phyloP scores from a whole-genome alignment of 2,113 vertebrate species.

The Tragelaphus scriptus region DNA sequence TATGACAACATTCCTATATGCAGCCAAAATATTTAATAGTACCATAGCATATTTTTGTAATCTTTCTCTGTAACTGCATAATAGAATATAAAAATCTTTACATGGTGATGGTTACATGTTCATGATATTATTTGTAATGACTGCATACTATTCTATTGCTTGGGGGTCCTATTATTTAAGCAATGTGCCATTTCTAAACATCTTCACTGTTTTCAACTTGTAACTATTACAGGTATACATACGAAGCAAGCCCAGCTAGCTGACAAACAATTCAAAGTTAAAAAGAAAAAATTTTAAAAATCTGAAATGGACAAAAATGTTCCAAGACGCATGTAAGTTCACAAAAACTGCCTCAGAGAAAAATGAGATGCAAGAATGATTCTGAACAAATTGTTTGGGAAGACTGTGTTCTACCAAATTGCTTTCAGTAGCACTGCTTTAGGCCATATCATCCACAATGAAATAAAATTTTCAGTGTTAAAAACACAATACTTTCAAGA shows the following conservation, averaged over 20 bases:
- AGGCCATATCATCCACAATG: neutral
- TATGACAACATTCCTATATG: neutral
- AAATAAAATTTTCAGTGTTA: neutral
- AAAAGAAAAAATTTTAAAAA: neutral
- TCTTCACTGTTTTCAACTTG: neutral
- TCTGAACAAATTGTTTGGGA: neutral
- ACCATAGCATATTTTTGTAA: neutral
- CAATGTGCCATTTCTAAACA: neutral
- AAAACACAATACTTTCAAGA: neutral
- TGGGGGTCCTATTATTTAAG: neutral
- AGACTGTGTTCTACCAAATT: neutral
- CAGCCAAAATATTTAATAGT: neutral
- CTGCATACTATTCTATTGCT: neutral
- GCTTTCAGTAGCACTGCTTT: neutral
- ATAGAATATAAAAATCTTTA: neutral
- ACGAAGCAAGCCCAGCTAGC: neutral
- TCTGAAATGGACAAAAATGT: neutral
- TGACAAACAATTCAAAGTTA: neutral
- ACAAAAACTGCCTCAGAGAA: neutral
- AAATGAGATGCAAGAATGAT: neutral
- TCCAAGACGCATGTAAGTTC: neutral
- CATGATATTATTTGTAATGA: neutral
- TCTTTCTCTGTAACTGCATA: neutral
- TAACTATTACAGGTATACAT: neutral
- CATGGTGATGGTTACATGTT: neutral